phyloP scores from a whole-genome alignment of 1,140 invertebrate genomes.

The Drosophila nannoptera region DNA sequence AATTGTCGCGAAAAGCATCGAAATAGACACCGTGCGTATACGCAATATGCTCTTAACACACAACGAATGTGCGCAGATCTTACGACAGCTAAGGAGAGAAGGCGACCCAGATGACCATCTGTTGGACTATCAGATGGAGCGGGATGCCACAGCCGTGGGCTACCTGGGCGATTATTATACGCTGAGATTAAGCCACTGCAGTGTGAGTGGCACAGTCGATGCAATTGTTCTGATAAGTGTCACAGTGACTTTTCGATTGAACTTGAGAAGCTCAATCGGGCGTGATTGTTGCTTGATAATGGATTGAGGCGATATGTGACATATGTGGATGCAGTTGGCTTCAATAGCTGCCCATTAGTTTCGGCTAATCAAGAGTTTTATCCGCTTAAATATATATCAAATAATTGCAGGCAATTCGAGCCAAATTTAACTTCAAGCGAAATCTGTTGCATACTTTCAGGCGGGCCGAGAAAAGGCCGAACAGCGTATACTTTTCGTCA shows the following conservation, averaged over 20 bases:
- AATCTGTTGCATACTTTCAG: conserved; percentile 54
- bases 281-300: background rate
- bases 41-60: conserved; percentile 50
- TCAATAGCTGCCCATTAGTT: no score
- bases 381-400: no score
- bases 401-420: no score
- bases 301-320: background rate
- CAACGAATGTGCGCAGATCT: conserved; percentile 48
- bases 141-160: conserved; percentile 47
- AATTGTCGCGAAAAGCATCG: conserved; percentile 33
- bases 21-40: conserved; percentile 47
- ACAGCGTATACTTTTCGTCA: conserved; percentile 53
- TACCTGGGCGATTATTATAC: conserved; percentile 73
- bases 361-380: no score
- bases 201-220: conserved; percentile 41
- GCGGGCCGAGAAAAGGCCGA: background rate
- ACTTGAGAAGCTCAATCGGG: conserved; percentile 1
- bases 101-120: conserved; percentile 6
- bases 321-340: no score
- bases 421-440: background rate
- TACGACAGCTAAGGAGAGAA: conserved; percentile 18
- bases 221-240: conserved; percentile 16
- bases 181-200: conserved; percentile 40
- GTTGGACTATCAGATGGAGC: conserved; percentile 33
- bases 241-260: conserved; percentile 28